Percentiles rank a stretch among this genome's conserved stretches.
These are phyloP conservation scores for Temnothorax rugatulus DNA, from an alignment of 2,888 invertebrate genomes.

Conservation along the genomic window DNA sequence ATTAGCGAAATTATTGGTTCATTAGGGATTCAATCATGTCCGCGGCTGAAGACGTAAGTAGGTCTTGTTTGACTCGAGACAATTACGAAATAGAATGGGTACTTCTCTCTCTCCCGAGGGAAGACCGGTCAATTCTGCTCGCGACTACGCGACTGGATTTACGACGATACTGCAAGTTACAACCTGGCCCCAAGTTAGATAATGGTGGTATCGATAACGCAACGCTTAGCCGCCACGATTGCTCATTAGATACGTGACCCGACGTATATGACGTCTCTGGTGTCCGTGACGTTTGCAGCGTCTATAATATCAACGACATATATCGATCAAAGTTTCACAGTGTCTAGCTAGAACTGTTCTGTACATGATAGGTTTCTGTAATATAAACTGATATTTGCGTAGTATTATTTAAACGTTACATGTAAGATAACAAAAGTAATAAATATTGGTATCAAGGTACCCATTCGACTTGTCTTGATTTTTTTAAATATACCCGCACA, in stretches of 20 bases:
- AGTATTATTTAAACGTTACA: no score
- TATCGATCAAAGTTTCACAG: slow-evolving; percentile 34
- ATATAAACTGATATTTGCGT: no score
- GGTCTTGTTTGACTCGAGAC: slow-evolving; percentile 24
- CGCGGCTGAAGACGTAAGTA: slow-evolving; percentile 20
- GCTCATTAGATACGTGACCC: slow-evolving; percentile 66
- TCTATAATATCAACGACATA: slow-evolving; percentile 43
- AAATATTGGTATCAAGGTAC: background rate
- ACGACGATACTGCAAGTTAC: slow-evolving; percentile 64
- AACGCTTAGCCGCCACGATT: slow-evolving; percentile 55
- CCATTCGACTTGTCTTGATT: background rate
- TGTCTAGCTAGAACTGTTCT: slow-evolving; percentile 35
- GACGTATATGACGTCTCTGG: slow-evolving; percentile 44
- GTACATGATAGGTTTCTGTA: slow-evolving; percentile 12
- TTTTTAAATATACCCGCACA: background rate
- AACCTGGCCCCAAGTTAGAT: slow-evolving; percentile 66
- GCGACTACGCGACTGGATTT: slow-evolving; percentile 55
- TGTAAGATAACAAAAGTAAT: no score
- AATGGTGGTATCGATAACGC: slow-evolving; percentile 70
- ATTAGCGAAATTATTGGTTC: slow-evolving; percentile 74
- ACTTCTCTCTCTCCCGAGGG: slow-evolving; percentile 17
- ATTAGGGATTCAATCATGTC: slow-evolving; percentile 66
- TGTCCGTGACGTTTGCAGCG: slow-evolving; percentile 47
- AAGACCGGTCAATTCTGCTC: slow-evolving; percentile 43
- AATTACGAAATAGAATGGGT: slow-evolving; percentile 27